phyloP scores from a whole-genome alignment of 1,140 invertebrate genomes.

The Goniozus legneri region DNA sequence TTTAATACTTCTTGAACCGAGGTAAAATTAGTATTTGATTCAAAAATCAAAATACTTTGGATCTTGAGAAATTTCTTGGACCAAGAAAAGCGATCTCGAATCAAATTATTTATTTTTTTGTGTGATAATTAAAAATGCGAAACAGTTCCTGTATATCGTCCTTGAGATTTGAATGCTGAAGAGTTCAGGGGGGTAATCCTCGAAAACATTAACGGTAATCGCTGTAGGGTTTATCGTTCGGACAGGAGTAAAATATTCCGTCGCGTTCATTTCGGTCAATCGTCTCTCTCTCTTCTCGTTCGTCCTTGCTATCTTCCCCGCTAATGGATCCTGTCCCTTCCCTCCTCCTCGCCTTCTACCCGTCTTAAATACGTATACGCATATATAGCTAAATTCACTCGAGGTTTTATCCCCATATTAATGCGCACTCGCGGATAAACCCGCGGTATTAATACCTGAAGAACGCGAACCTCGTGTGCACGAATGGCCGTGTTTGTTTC shows the following conservation, averaged over 20 bases:
- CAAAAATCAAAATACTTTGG: too few species aligned
- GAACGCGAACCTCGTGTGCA: background rate
- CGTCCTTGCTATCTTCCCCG: constrained; percentile 31
- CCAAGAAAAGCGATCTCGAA: too few species aligned
- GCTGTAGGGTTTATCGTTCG: constrained; percentile 18
- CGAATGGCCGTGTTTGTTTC: background rate
- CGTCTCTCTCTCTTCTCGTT: constrained; percentile 14
- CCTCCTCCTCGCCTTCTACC: background rate
- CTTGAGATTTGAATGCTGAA: too few species aligned
- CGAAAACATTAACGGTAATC: constrained; percentile 31
- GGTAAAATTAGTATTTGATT: too few species aligned
- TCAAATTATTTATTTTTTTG: too few species aligned
- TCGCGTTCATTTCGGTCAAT: constrained; percentile 21
- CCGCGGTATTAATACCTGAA: too few species aligned
- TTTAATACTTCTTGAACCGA: too few species aligned
- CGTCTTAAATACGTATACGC: too few species aligned
- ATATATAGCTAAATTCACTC: background rate
- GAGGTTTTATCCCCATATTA: background rate
- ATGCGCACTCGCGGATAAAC: background rate
- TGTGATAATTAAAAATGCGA: too few species aligned
- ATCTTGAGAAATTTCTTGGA: too few species aligned
- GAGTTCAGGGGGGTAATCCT: too few species aligned
- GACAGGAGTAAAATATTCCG: constrained; percentile 26
- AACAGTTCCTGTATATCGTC: too few species aligned
- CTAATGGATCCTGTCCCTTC: constrained; percentile 22